Conservation (phyloP, 2,797 vertebrate species). For the Labeo calbasu region DNA sequence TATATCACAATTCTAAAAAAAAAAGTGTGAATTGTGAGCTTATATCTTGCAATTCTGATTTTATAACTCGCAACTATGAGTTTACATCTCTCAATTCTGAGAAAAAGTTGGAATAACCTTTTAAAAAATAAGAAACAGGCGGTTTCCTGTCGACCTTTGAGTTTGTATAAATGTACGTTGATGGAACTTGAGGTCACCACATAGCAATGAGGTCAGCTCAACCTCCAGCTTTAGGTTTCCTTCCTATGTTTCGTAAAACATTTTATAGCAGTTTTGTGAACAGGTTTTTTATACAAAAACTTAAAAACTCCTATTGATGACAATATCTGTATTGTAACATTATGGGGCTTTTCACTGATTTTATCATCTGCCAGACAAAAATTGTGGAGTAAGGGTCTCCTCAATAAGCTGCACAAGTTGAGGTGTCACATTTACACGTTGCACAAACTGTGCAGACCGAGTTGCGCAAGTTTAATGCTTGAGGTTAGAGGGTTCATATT, state of each 20-base stretch:
- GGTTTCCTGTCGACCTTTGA: no score
- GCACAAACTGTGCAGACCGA: neutral
- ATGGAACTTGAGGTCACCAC: neutral
- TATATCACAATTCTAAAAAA: no score
- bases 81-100: no score
- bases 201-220: neutral
- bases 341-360: neutral
- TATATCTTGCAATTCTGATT: no score
- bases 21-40: no score
- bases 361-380: neutral
- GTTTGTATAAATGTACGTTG: no score
- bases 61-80: no score
- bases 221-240: neutral
- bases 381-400: neutral
- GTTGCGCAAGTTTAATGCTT: neutral
- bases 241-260: neutral
- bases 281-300: neutral
- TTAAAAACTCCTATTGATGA: neutral
- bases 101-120: no score
- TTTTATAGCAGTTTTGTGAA: neutral
- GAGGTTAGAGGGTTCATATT: neutral
- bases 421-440: neutral
- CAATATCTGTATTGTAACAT: neutral
- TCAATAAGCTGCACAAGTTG: neutral
- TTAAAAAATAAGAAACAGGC: no score